Conservation (phyloP, 2,888 invertebrate species). For the Atethmia centrago region DNA sequence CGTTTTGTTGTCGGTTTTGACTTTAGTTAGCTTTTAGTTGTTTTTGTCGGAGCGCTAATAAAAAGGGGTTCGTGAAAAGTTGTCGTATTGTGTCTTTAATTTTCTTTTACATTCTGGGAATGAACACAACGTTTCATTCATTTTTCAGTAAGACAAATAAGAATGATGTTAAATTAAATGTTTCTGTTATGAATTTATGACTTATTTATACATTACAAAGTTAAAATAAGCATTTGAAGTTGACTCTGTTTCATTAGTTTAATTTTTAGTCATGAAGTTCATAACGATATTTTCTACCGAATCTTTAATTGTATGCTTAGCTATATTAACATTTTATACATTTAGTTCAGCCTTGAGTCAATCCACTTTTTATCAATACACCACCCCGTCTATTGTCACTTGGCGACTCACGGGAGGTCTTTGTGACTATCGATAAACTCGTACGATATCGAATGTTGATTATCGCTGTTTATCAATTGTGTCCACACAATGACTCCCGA, state of each 20-base stretch:
- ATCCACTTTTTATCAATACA: slow-evolving; percentile 55
- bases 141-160: not conserved
- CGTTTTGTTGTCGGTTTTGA: not conserved
- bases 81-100: slow-evolving; percentile 16
- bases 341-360: slow-evolving; percentile 45
- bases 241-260: not conserved
- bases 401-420: slow-evolving; percentile 83
- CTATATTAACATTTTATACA: slow-evolving; percentile 25
- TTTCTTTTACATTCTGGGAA: slow-evolving; percentile 15
- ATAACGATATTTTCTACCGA: not conserved
- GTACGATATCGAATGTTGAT: slow-evolving; percentile 82
- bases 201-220: not conserved
- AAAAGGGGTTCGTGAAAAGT: slow-evolving; percentile 24
- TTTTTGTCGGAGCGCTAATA: slow-evolving; percentile 18
- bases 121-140: slow-evolving; percentile 8
- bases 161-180: not conserved
- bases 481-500: slow-evolving; percentile 82
- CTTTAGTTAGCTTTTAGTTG: slow-evolving; percentile 6
- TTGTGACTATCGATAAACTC: slow-evolving; percentile 77
- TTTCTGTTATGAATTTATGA: not conserved
- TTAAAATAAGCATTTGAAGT: not conserved
- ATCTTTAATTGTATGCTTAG: not conserved
- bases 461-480: slow-evolving; percentile 87
- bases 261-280: not conserved
- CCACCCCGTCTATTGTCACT: slow-evolving; percentile 68